These are phyloP conservation scores for Pandemis heparana DNA, from an alignment of 2,888 invertebrate genomes.

Conservation along the genomic window DNA sequence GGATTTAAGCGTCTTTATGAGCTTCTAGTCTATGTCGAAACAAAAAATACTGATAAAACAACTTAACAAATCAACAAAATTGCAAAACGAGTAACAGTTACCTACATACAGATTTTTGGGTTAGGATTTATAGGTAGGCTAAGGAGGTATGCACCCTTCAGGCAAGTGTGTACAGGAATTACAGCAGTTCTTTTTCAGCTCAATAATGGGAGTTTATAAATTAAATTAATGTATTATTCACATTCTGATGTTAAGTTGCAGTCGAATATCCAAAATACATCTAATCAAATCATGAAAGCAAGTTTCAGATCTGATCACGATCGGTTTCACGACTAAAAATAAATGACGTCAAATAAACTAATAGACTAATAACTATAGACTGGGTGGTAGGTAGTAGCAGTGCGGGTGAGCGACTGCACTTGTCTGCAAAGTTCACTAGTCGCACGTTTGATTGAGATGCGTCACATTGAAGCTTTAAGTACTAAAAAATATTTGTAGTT, in stretches of 20 bases:
- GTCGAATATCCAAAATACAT: no score
- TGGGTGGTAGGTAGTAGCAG: background rate
- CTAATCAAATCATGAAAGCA: background rate
- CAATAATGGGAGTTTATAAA: no score
- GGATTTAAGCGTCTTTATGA: background rate
- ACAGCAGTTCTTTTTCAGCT: no score
- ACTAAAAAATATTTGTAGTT: background rate
- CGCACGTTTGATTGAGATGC: slow-evolving; percentile 14
- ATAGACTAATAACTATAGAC: background rate
- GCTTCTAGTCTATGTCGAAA: background rate
- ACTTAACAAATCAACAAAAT: no score
- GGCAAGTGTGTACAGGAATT: no score
- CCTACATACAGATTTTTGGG: no score
- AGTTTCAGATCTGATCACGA: background rate
- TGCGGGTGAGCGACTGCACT: slow-evolving; percentile 16
- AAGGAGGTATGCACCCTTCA: no score
- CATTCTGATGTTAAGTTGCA: no score
- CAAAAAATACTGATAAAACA: background rate
- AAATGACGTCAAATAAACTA: background rate
- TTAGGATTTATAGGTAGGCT: no score
- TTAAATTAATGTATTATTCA: no score
- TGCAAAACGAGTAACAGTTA: no score
- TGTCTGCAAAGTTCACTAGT: slow-evolving; percentile 34
- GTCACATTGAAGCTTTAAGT: background rate
- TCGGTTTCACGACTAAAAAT: background rate